Conservation (phyloP, 2,888 invertebrate genomes). For the Parnassius smintheus region DNA sequence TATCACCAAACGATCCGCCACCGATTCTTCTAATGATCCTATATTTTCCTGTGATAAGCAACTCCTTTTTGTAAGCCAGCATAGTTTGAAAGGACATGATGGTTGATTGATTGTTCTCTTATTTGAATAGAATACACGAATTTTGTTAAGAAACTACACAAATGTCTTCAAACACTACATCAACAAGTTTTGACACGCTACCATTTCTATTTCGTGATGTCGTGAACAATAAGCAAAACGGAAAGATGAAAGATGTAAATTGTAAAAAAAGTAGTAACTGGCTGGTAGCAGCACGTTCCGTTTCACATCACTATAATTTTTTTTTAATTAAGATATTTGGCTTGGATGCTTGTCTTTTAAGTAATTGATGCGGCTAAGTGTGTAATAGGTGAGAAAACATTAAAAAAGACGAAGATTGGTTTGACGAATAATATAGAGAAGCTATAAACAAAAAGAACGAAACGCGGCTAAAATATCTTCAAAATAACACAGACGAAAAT, state of each 20-base stretch:
- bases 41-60: constrained; percentile 95
- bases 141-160: constrained; percentile 35
- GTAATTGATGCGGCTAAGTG: too few species aligned
- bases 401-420: too few species aligned
- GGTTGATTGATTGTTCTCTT: constrained; percentile 31
- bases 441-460: too few species aligned
- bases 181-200: constrained; percentile 43
- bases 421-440: too few species aligned
- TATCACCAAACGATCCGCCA: constrained; percentile 99
- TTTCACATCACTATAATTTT: constrained; percentile 16
- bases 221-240: constrained; percentile 33
- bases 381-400: too few species aligned
- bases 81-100: constrained; percentile 45
- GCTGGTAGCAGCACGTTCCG: constrained; percentile 35
- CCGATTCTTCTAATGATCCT: constrained; percentile 97
- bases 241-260: constrained; percentile 38
- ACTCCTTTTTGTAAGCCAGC: constrained; percentile 76
- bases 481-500: too few species aligned
- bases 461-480: too few species aligned
- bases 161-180: constrained; percentile 37
- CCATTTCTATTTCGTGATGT: constrained; percentile 42
- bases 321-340: neutral
- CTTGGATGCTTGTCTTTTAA: too few species aligned
- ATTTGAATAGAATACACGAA: constrained; percentile 35
- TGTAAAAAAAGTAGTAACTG: constrained; percentile 33